Evolutionary conservation across 2,113 vertebrate species (phyloP), one percentile per base, ranked within the genome.

Genomic region (Ibidorhyncha struthersii): DNA sequence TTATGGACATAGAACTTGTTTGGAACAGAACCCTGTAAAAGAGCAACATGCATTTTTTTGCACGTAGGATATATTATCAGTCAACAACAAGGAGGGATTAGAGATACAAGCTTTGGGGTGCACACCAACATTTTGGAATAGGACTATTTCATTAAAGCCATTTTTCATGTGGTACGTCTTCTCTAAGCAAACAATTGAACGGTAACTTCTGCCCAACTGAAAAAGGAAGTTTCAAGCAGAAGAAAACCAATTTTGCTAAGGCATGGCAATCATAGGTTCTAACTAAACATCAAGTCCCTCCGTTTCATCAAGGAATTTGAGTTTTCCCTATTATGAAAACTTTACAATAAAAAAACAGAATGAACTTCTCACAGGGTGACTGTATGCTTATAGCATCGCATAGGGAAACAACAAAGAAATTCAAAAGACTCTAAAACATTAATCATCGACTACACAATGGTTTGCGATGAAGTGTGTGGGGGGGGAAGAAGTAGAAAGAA

Each of bases 1-100:
- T 99, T 99, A 97, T 99, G 99, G 95, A 99, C 99, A 49, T 99
- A 99, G 98, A 99, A 99, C 93, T 99, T 99, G 98, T 99, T 99
- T 73, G 99, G 99, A 97, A 99, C 99, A 63, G 99, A 99, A 32
- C 99, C 99, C 99, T 99, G 93, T 7, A 84, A 65, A 59, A 95
- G n/a, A 96, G 77, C 10, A 93, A 90, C 11, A 3, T 41, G 27
- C 62, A 41, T 30, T 65, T 41, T 65, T 65, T 65, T 45, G n/a
- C n/a, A n/a, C n/a, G n/a, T n/a, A n/a, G n/a, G 1, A 40, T 29
- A 6, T 6, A 36, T 13, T 3, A 66, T 70, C 38, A 66, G 55
- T 11, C 22, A 38, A 12, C 47, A 36, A 29, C 2, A 40, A 8
- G 56, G 69, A 63, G 1, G 14, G 38, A 25, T 30, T 4, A 58